Conservation (phyloP, 2,888 invertebrate genomes). For the Gandaritis pyraliata region DNA sequence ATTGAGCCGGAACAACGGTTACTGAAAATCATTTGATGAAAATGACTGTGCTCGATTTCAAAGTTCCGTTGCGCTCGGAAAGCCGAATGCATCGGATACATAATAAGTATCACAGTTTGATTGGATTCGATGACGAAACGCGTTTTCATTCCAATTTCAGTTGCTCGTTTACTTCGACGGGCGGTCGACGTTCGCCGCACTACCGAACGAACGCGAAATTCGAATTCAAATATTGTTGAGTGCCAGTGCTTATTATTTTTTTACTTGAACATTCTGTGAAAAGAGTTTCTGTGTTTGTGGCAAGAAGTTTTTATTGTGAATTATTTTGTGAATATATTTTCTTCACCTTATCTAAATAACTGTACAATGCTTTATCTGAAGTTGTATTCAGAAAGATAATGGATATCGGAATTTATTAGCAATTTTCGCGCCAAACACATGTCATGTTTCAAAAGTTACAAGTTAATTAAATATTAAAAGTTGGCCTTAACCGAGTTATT, state of each 20-base stretch:
- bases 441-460: neutral
- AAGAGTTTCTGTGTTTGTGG: slow-evolving; percentile 47
- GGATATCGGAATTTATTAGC: slow-evolving; percentile 8
- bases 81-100: slow-evolving; percentile 46
- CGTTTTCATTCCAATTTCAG: slow-evolving; percentile 58
- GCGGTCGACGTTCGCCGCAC: slow-evolving; percentile 68
- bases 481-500: slow-evolving; percentile 19
- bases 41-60: slow-evolving; percentile 17
- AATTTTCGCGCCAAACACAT: slow-evolving; percentile 3
- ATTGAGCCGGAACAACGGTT: neutral
- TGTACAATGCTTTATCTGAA: slow-evolving; percentile 47
- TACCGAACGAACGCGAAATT: slow-evolving; percentile 46
- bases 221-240: slow-evolving; percentile 54
- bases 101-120: slow-evolving; percentile 55
- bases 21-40: slow-evolving; percentile 10
- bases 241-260: slow-evolving; percentile 57
- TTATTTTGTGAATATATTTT: slow-evolving; percentile 24
- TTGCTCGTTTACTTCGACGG: slow-evolving; percentile 70
- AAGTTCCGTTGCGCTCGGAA: slow-evolving; percentile 37
- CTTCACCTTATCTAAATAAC: slow-evolving; percentile 41
- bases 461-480: neutral
- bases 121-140: slow-evolving; percentile 53
- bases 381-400: slow-evolving; percentile 46
- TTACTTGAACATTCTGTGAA: slow-evolving; percentile 42
- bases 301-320: slow-evolving; percentile 27